Conservation (phyloP, 1,140 invertebrate species). For the Trichonephila inaurata region DNA sequence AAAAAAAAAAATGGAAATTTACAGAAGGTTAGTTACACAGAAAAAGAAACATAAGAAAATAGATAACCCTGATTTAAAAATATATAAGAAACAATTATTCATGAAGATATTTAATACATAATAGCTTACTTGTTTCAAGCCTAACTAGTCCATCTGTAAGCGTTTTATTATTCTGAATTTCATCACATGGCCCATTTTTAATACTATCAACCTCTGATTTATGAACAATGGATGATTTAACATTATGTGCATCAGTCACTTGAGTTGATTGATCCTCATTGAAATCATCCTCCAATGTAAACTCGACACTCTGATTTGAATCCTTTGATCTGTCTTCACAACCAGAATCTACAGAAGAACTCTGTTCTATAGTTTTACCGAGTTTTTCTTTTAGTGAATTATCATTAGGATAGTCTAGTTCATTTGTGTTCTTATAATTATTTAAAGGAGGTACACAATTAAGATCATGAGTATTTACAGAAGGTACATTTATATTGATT, state of each 20-base stretch:
- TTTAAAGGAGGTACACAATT: slow-evolving; percentile 11
- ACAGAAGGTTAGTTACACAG: too few species aligned
- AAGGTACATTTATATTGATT: neutral
- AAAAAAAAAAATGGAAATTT: too few species aligned
- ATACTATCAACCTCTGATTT: neutral
- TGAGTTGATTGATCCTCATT: slow-evolving; percentile 1
- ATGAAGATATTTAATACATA: neutral
- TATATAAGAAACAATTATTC: too few species aligned
- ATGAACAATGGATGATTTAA: neutral
- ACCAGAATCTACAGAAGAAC: slow-evolving; percentile 60
- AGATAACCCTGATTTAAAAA: too few species aligned
- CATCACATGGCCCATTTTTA: slow-evolving; percentile 2
- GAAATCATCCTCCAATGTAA: neutral
- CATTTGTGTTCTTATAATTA: neutral
- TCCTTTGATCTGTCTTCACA: slow-evolving; percentile 52
- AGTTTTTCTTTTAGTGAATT: neutral
- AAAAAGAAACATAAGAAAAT: too few species aligned
- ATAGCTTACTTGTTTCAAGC: slow-evolving; percentile 64
- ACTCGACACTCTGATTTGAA: neutral
- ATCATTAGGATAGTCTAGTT: slow-evolving; percentile 5
- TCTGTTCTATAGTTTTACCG: neutral
- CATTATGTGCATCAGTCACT: neutral
- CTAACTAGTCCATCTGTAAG: slow-evolving; percentile 50
- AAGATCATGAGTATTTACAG: slow-evolving; percentile 6
- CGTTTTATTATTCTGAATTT: neutral